Evolutionary conservation across 2,888 invertebrate genomes (phyloP).

Genomic region (Halocaridina rubra): DNA sequence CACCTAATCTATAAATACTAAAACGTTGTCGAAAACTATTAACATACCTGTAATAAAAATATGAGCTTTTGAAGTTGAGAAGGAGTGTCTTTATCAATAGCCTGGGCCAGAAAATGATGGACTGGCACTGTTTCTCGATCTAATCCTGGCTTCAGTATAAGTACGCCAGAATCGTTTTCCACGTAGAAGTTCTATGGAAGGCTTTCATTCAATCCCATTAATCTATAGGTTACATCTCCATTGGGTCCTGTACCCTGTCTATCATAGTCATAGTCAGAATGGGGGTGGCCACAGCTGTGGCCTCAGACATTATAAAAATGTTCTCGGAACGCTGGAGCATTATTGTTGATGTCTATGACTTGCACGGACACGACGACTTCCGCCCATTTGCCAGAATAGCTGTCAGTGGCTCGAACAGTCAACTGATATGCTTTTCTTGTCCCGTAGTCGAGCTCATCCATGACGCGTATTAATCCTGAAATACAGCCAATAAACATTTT

Average conservation of each 20-base stretch:
- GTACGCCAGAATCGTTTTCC: slow-evolving; percentile 80
- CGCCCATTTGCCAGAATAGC: slow-evolving; percentile 71
- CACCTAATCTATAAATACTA: too few species aligned
- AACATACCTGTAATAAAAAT: slow-evolving; percentile 75
- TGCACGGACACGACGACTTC: slow-evolving; percentile 83
- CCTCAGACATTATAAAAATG: slow-evolving; percentile 71
- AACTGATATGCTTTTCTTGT: slow-evolving; percentile 80
- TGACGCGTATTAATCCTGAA: slow-evolving; percentile 87
- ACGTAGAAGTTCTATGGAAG: slow-evolving; percentile 78
- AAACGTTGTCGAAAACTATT: too few species aligned
- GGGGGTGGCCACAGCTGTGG: slow-evolving; percentile 61
- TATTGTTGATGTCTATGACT: slow-evolving; percentile 91
- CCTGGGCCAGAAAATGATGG: slow-evolving; percentile 81
- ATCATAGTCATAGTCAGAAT: slow-evolving; percentile 48
- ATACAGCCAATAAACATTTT: slow-evolving; percentile 57
- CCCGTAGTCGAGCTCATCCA: slow-evolving; percentile 90
- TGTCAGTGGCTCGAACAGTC: slow-evolving; percentile 89
- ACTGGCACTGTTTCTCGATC: slow-evolving; percentile 76
- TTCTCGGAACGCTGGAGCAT: slow-evolving; percentile 82
- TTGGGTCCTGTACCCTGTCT: slow-evolving; percentile 57
- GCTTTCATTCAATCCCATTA: slow-evolving; percentile 50
- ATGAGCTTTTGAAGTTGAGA: slow-evolving; percentile 79
- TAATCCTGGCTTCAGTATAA: slow-evolving; percentile 81
- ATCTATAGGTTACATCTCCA: slow-evolving; percentile 48
- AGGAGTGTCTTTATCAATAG: slow-evolving; percentile 84